Percentiles rank a stretch among this genome's conserved stretches.
Evolutionary conservation across 2,113 vertebrate genomes (phyloP).

Genomic region (Synchiropus splendidus): DNA sequence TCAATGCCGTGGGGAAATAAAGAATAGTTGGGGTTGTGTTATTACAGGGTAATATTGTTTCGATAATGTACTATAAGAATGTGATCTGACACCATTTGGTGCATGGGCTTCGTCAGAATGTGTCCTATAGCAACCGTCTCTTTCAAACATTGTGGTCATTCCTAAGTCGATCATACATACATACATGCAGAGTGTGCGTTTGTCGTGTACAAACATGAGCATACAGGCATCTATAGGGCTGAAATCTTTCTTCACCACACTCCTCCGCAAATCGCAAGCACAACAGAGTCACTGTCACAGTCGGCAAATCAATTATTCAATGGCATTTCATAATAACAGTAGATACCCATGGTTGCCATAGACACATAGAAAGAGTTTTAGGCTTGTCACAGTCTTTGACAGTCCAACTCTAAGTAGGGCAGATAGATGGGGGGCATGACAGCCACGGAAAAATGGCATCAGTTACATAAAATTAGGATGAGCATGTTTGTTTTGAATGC

Average conservation of each 20-base stretch:
- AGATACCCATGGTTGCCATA: constrained; percentile 48
- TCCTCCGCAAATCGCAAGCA: constrained; percentile 34
- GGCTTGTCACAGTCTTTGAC: constrained; percentile 37
- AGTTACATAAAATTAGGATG: constrained; percentile 9
- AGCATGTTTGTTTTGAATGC: background rate
- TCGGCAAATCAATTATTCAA: constrained; percentile 56
- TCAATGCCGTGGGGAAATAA: too few relatives aligned
- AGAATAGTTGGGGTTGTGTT: too few relatives aligned
- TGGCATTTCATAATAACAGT: constrained; percentile 51
- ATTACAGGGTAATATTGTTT: too few relatives aligned
- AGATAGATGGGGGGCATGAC: constrained; percentile 14
- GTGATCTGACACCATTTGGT: too few relatives aligned
- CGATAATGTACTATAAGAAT: too few relatives aligned
- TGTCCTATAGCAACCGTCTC: constrained; percentile 25
- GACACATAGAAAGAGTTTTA: constrained; percentile 48
- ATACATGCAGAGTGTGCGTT: constrained; percentile 3
- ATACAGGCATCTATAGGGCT: constrained; percentile 20
- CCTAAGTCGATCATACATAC: constrained; percentile 1
- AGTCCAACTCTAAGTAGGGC: constrained; percentile 39
- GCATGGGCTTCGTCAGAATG: too few relatives aligned
- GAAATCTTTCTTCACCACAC: constrained; percentile 16
- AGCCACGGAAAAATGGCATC: constrained; percentile 8
- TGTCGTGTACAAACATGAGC: background rate
- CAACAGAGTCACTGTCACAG: constrained; percentile 39
- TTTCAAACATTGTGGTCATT: background rate